Evolutionary conservation across 2,888 invertebrate species (phyloP).

Genomic region (Laspeyria flexula): DNA sequence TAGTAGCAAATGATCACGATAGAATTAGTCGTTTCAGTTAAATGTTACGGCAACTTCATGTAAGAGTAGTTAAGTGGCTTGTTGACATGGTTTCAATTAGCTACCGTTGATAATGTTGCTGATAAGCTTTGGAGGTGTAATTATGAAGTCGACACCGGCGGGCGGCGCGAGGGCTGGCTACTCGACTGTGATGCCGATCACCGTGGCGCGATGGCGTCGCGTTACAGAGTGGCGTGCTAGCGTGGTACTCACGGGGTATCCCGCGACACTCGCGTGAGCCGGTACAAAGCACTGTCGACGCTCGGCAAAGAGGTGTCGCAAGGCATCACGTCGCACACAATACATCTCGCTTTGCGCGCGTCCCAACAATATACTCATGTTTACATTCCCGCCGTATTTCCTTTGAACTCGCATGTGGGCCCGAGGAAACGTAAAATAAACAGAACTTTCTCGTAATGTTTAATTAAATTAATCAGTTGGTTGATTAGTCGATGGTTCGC

Average conservation of each 20-base stretch:
- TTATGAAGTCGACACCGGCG: background rate
- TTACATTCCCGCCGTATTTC: slow-evolving; percentile 78
- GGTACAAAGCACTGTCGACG: background rate
- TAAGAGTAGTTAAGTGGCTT: slow-evolving; percentile 1
- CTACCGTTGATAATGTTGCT: slow-evolving; percentile 3
- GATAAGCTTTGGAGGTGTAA: slow-evolving; percentile 9
- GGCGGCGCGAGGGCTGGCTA: background rate
- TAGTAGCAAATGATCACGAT: background rate
- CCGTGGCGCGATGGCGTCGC: too few relatives aligned
- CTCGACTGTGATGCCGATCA: too few relatives aligned
- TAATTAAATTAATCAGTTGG: slow-evolving; percentile 86
- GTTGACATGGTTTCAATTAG: slow-evolving; percentile 12
- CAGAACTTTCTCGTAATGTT: slow-evolving; percentile 86
- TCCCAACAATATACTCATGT: slow-evolving; percentile 73
- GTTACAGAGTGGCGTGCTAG: background rate
- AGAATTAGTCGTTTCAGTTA: slow-evolving; percentile 6
- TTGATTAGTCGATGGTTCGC: slow-evolving; percentile 84
- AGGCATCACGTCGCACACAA: slow-evolving; percentile 39
- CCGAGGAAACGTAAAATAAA: slow-evolving; percentile 84
- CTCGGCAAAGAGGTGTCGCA: slow-evolving; percentile 29
- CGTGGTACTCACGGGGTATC: background rate
- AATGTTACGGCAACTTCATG: slow-evolving; percentile 1
- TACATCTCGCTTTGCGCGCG: slow-evolving; percentile 49
- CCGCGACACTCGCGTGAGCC: background rate
- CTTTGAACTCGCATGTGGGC: slow-evolving; percentile 85